Conservation (phyloP, 2,888 invertebrate species). For the Corbicula japonica region DNA sequence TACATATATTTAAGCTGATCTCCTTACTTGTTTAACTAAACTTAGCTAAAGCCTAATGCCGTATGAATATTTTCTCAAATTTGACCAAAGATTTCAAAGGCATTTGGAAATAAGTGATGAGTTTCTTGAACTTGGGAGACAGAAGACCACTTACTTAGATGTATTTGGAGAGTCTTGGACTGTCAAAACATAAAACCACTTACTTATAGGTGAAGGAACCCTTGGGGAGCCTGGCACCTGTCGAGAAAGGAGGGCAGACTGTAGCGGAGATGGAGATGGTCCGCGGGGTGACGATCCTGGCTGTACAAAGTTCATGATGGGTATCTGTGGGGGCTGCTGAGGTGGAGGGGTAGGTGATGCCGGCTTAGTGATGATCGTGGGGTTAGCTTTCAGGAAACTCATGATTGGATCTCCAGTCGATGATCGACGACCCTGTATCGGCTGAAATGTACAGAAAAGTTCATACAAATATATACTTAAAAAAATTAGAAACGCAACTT, state of each 20-base stretch:
- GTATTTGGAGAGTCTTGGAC: no score
- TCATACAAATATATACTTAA: no score
- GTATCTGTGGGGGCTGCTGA: slow-evolving; percentile 60
- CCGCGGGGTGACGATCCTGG: slow-evolving; percentile 73
- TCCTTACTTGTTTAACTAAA: no score
- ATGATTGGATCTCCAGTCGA: slow-evolving; percentile 77
- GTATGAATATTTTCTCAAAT: no score
- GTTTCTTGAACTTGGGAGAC: no score
- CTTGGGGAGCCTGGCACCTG: slow-evolving; percentile 77
- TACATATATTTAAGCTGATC: no score
- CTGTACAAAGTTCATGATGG: slow-evolving; percentile 64
- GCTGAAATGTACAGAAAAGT: slow-evolving; percentile 12
- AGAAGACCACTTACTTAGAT: no score
- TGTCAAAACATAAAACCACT: no score
- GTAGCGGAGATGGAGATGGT: slow-evolving; percentile 70
- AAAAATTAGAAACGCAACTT: no score
- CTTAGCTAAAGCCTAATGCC: no score
- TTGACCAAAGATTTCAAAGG: no score
- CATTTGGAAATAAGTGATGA: no score
- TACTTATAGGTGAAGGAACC: slow-evolving; percentile 85
- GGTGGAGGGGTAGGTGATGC: slow-evolving; percentile 82
- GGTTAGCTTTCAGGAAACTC: slow-evolving; percentile 83
- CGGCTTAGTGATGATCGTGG: slow-evolving; percentile 83
- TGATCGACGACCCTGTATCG: slow-evolving; percentile 33
- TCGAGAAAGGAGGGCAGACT: slow-evolving; percentile 68